Base-by-base conservation (phyloP, 1,140 invertebrate species). In the Mamestra configurata region DNA sequence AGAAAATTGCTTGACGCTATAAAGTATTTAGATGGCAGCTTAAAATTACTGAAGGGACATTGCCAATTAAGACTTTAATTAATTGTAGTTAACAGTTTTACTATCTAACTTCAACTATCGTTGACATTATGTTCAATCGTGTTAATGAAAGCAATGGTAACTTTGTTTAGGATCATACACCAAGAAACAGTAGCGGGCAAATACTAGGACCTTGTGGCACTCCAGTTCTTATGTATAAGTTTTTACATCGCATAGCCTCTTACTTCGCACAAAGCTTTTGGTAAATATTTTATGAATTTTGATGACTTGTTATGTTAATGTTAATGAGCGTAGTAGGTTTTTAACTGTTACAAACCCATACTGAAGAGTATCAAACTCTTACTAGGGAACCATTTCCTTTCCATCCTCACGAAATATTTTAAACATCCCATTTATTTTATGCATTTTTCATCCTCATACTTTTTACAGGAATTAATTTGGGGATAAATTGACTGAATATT, bases 131-230 rank as follows among this genome's bases (percentile, higher is more conserved):
- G 22, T 35, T 10, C 35, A 49, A 64, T 27, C 31, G n/a, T 59
- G 22, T 18, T 76, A 7, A 7, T 76, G 43, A 27, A 64, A 35
- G 31, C 35, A 64, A 61, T 37, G 15, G 24, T 46, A 27, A 40
- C 20, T 40, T 37, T 57, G 51, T 24, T 53, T 24, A 43, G 35
- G 59, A 55, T 78, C 15, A 70, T 55, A 75, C 24, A 49, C 53
- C 18, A 68, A 66, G 72, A 55, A 37, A 46, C 20, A 40, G n/a
- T 22, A 80, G 27, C 46, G 79, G 79, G 72, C 76, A 27, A 46
- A 79, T 49, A 53, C 43, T 27, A 18, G 78, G 72, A 49, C 82
- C 79, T 79, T 83, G 70, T 77, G 68, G 71, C 53, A 83, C 75
- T 57, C 76, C 57, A 76, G 20, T 61, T 31, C 53, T 20, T 64